Base-by-base conservation (phyloP, 2,113 vertebrate species). In the Corythaeola cristata region DNA sequence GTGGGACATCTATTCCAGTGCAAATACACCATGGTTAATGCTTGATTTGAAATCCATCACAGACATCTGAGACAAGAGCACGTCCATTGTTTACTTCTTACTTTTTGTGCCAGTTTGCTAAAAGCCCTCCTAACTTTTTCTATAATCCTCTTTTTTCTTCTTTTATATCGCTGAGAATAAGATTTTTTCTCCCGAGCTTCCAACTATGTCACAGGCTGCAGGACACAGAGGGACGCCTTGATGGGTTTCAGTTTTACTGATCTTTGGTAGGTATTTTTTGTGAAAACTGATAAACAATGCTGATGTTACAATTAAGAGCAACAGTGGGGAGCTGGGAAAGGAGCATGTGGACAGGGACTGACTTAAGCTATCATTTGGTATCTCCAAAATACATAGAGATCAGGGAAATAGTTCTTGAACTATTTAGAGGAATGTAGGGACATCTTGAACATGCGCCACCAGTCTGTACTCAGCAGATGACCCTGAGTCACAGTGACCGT, bases 401-500 rank as follows among this genome's bases (percentile, higher is more conserved):
- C 50, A 88, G 32, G 49, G 24, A 52, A 86, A 53, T 85, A 80
- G 69, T 89, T 97, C 15, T 81, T 72, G 15, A 95, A 84, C 67
- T 94, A 53, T 83, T 93, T 92, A 90, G 94, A 94, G 80, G 44
- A 89, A 72, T 30, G 17, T 33, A 67, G 75, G 87, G 80, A 89
- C 37, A 49, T 85, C 90, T 73, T 97, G 93, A 90, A 91, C 3
- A 3, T 71, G 52, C 64, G 45, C 82, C 88, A 97, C 67, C 59
- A 85, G 32, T 64, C 67, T 81, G 64, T 62, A 67, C 37, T 86
- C 80, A 89, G 80, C 53, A 69, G 74, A 85, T 81, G 85, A 93
- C 92, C 59, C 22, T 67, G 84, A 73, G 92, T 94, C 85, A 81
- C 67, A 59, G 24, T 53, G 89, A 88, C 88, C 71, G 53, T 58